phyloP scores from a whole-genome alignment of 92 coral and sea anemone genomes.

The Porites rus region DNA sequence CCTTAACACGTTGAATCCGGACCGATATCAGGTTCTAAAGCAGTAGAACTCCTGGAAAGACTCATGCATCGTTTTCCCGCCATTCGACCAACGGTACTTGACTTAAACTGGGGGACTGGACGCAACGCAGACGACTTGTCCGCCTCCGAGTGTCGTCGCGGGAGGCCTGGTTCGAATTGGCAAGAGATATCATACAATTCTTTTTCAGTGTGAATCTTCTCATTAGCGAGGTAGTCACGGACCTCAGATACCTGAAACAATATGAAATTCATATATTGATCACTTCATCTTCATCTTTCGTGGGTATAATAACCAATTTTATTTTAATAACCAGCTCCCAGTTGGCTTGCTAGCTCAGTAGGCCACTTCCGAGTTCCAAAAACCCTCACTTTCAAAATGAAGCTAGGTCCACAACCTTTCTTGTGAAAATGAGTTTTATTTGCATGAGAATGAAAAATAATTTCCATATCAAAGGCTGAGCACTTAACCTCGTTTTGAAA shows the following conservation, averaged over 20 bases:
- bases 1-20: conserved; percentile 50
- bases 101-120: conserved; percentile 73
- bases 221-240: conserved; percentile 84
- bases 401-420: no score
- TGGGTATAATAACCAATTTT: no score
- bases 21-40: conserved; percentile 27
- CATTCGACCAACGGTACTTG: conserved; percentile 60
- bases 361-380: no score
- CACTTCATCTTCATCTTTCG: no score
- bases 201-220: conserved; percentile 85
- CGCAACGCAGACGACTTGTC: conserved; percentile 60
- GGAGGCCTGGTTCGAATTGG: conserved; percentile 87
- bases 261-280: no score
- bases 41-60: conserved; percentile 41
- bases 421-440: no score
- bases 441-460: no score
- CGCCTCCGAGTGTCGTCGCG: conserved; percentile 81
- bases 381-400: no score
- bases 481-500: no score
- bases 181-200: conserved; percentile 93
- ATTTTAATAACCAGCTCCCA: no score
- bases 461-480: no score
- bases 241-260: conserved; percentile 83
- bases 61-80: conserved; percentile 50
- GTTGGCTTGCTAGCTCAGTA: no score